phyloP scores from a whole-genome alignment of 1,140 invertebrate species.

The Elymnias hypermnestra region DNA sequence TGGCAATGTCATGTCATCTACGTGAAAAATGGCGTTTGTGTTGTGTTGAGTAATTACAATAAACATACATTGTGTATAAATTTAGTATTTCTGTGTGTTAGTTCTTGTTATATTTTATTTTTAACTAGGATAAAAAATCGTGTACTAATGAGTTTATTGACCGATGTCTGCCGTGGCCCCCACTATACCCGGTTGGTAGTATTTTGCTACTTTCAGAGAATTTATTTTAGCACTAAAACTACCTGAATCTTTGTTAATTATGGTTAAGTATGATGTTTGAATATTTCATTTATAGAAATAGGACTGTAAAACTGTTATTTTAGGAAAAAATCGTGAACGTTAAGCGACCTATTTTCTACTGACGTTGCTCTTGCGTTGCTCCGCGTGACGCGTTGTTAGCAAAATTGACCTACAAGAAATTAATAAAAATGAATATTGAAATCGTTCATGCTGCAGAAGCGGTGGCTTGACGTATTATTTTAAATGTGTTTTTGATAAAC shows the following conservation, averaged over 20 bases:
- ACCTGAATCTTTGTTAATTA: no score
- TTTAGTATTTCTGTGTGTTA: slow-evolving; percentile 25
- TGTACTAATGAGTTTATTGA: slow-evolving; percentile 69
- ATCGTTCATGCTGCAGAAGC: no score
- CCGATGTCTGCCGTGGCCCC: slow-evolving; percentile 74
- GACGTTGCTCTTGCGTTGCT: slow-evolving; percentile 51
- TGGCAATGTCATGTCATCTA: slow-evolving; percentile 42
- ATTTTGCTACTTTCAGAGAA: slow-evolving; percentile 38
- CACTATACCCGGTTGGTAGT: slow-evolving; percentile 69
- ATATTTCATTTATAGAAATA: no score
- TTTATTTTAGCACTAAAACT: slow-evolving; percentile 23
- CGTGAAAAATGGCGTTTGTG: slow-evolving; percentile 73
- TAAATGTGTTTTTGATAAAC: no score
- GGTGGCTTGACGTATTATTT: no score
- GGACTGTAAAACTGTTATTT: no score
- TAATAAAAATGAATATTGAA: background rate
- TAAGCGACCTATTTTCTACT: slow-evolving; percentile 59
- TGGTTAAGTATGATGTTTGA: no score
- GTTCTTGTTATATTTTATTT: slow-evolving; percentile 32
- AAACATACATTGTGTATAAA: slow-evolving; percentile 45
- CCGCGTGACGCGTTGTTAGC: slow-evolving; percentile 66
- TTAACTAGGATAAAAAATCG: slow-evolving; percentile 43
- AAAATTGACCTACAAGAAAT: slow-evolving; percentile 25
- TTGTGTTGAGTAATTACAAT: slow-evolving; percentile 62
- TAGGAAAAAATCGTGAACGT: background rate